These are phyloP conservation scores for Drosophila buzzatii DNA, from an alignment of 2,888 invertebrate species.

Conservation along the genomic window DNA sequence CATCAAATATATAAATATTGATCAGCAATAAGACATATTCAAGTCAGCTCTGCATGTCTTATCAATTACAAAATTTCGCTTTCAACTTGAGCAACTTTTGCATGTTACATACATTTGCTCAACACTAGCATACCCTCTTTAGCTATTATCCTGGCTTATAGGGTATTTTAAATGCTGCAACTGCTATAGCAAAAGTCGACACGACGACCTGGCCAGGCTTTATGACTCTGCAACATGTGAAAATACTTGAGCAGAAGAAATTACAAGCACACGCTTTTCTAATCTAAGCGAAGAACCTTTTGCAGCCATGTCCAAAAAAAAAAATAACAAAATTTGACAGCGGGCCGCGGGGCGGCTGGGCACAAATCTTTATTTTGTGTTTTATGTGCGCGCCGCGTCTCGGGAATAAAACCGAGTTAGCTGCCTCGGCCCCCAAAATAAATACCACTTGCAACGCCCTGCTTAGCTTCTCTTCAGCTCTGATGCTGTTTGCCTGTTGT, in stretches of 20 bases:
- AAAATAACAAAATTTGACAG: slow-evolving; percentile 61
- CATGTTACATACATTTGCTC: not conserved
- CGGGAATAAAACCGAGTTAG: slow-evolving; percentile 64
- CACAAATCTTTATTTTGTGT: slow-evolving; percentile 64
- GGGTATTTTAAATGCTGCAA: slow-evolving; percentile 16
- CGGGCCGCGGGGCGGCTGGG: slow-evolving; percentile 25
- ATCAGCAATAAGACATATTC: too few relatives aligned
- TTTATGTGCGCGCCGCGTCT: slow-evolving; percentile 55
- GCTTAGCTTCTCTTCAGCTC: slow-evolving; percentile 33
- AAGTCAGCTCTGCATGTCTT: too few relatives aligned
- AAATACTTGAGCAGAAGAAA: slow-evolving; percentile 71
- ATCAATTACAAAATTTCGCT: too few relatives aligned
- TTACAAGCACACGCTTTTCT: slow-evolving; percentile 80
- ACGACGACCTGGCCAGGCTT: slow-evolving; percentile 69
- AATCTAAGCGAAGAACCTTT: slow-evolving; percentile 81
- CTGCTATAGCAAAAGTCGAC: slow-evolving; percentile 45
- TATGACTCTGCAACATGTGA: slow-evolving; percentile 76
- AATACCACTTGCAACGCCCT: slow-evolving; percentile 61
- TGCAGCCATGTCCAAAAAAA: slow-evolving; percentile 70
- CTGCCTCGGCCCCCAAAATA: slow-evolving; percentile 54
- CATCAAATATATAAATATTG: too few relatives aligned
- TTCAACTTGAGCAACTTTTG: too few relatives aligned
- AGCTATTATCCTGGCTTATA: not conserved
- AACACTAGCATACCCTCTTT: not conserved
- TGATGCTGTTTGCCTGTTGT: too few relatives aligned